Evolutionary conservation across 1,140 invertebrate genomes (phyloP).

Genomic region (Neelides sp.): DNA sequence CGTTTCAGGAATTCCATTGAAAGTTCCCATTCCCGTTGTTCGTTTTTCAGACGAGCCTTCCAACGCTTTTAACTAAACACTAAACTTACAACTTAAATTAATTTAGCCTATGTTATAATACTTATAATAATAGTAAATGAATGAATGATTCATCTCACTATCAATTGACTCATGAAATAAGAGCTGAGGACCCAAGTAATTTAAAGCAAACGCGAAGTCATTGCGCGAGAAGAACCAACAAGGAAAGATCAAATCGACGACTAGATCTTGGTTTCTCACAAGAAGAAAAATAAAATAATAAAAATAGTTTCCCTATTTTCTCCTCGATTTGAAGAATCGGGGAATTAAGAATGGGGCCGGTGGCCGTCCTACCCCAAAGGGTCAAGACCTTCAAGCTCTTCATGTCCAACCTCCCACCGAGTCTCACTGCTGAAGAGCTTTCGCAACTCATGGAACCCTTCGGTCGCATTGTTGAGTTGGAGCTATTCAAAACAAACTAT

Average conservation of each 20-base stretch:
- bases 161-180: no score
- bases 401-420: constrained; percentile 41
- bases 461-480: constrained; percentile 43
- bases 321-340: no score
- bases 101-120: background rate
- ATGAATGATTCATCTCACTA: no score
- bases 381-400: constrained; percentile 38
- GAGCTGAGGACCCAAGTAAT: no score
- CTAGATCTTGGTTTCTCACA: background rate
- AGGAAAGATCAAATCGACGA: background rate
- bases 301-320: background rate
- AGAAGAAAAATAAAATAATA: background rate
- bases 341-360: no score
- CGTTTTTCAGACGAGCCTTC: no score
- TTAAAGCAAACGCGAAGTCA: no score
- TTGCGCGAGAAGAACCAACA: no score
- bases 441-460: constrained; percentile 40
- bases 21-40: background rate
- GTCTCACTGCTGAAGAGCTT: constrained; percentile 36
- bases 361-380: background rate
- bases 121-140: no score
- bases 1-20: background rate
- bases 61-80: no score
- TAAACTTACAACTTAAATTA: background rate
- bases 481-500: constrained; percentile 42